Conservation (phyloP, 2,888 invertebrate species). For the Thecocarcelia acutangulata region DNA sequence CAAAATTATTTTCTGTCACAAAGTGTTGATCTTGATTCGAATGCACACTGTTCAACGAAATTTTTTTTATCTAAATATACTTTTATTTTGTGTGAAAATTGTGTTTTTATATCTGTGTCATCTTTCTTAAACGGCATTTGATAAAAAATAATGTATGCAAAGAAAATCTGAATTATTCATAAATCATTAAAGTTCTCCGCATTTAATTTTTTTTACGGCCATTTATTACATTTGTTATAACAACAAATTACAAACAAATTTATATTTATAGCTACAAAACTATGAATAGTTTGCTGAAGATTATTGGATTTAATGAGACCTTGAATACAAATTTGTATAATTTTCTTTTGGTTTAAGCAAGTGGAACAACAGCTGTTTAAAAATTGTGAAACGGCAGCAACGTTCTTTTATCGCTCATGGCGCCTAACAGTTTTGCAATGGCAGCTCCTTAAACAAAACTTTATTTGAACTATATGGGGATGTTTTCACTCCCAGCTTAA, state of each 20-base stretch:
- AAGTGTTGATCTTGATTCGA: slow-evolving; percentile 33
- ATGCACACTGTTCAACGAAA: not conserved
- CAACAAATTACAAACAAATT: slow-evolving; percentile 36
- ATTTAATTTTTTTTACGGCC: slow-evolving; percentile 9
- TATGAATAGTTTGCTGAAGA: slow-evolving; percentile 27
- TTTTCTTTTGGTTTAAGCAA: not conserved
- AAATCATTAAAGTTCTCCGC: slow-evolving; percentile 42
- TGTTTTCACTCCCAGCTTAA: no score
- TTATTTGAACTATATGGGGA: no score
- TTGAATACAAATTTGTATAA: slow-evolving; percentile 6
- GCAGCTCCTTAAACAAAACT: no score
- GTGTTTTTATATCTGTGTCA: slow-evolving; percentile 67
- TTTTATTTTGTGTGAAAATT: slow-evolving; percentile 51
- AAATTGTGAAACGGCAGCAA: not conserved
- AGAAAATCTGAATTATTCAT: slow-evolving; percentile 39
- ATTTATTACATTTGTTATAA: slow-evolving; percentile 39
- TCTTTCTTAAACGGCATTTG: slow-evolving; percentile 59
- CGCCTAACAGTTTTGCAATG: no score
- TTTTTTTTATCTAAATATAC: slow-evolving; percentile 8
- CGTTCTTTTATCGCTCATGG: no score
- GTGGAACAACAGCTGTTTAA: slow-evolving; percentile 4
- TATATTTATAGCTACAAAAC: not conserved
- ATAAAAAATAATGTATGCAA: slow-evolving; percentile 39
- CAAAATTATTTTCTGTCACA: slow-evolving; percentile 35
- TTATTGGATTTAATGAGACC: slow-evolving; percentile 9